phyloP scores from a whole-genome alignment of 2,797 vertebrate genomes.

The Atherinosoma microstoma region DNA sequence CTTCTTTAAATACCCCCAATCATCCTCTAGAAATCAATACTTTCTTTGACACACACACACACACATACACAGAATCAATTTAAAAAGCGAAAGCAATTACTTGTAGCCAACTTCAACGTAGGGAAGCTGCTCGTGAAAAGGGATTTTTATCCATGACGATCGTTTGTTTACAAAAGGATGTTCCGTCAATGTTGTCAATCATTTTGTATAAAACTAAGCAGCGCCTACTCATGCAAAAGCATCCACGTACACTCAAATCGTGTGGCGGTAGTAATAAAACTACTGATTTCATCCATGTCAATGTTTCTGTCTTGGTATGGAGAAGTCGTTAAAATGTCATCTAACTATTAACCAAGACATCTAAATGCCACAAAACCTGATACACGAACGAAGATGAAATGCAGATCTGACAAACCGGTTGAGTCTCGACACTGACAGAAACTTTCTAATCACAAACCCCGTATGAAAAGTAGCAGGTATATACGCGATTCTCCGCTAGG shows the following conservation, averaged over 20 bases:
- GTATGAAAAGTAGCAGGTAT: background rate
- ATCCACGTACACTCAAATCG: conserved; percentile 14
- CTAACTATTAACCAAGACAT: background rate
- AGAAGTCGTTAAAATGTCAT: conserved; percentile 6
- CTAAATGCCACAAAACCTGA: conserved; percentile 9
- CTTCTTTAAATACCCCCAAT: background rate
- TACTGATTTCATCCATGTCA: conserved; percentile 8
- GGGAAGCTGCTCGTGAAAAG: background rate
- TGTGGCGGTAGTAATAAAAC: conserved; percentile 19
- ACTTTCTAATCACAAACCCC: background rate
- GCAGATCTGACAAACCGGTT: background rate
- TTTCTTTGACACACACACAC: background rate
- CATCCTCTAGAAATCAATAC: background rate
- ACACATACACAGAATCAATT: background rate
- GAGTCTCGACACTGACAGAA: background rate
- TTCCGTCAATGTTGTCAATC: conserved; percentile 8
- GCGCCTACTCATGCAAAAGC: conserved; percentile 46
- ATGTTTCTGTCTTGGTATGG: background rate
- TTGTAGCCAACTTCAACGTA: background rate
- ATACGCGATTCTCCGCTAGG: background rate
- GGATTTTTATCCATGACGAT: background rate
- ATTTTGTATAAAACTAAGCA: conserved; percentile 18
- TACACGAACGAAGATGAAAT: background rate
- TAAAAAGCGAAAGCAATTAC: background rate
- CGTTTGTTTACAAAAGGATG: conserved; percentile 15